Percentiles rank a stretch among this genome's conserved stretches.
Conservation (phyloP, 2,113 vertebrate genomes). For the Antechinus stuartii region DNA sequence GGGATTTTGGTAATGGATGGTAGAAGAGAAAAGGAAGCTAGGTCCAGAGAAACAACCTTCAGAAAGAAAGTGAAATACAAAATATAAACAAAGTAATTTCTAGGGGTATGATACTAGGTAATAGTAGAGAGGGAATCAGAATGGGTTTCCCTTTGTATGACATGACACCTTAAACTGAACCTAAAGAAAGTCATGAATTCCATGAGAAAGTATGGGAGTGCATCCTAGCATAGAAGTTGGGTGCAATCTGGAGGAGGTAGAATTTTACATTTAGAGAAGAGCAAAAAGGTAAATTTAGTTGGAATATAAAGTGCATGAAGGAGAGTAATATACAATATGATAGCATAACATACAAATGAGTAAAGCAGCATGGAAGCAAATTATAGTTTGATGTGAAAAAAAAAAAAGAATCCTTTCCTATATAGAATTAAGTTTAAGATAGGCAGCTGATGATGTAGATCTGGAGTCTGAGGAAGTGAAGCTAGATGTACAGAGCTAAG, state of each 20-base stretch:
- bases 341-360: not conserved
- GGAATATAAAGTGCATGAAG: not conserved
- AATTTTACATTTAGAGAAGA: not conserved
- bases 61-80: not conserved
- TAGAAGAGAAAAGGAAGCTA: not conserved
- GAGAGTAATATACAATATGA: not conserved
- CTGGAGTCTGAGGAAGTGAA: not conserved
- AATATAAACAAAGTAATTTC: not conserved
- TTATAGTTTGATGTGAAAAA: not conserved
- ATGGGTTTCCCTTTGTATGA: not conserved
- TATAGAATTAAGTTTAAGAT: not conserved
- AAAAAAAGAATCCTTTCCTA: not conserved
- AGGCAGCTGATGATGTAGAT: not conserved
- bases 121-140: not conserved
- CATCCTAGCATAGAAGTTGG: not conserved
- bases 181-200: not conserved
- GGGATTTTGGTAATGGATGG: too few species aligned
- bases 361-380: not conserved
- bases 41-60: not conserved
- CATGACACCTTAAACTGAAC: not conserved
- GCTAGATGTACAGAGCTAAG: not conserved
- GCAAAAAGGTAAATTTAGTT: not conserved
- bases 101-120: not conserved
- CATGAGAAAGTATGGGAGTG: not conserved
- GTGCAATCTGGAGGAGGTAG: not conserved